These are phyloP conservation scores for Syndactyla subalaris DNA, from an alignment of 2,797 vertebrate genomes.

Conservation along the genomic window DNA sequence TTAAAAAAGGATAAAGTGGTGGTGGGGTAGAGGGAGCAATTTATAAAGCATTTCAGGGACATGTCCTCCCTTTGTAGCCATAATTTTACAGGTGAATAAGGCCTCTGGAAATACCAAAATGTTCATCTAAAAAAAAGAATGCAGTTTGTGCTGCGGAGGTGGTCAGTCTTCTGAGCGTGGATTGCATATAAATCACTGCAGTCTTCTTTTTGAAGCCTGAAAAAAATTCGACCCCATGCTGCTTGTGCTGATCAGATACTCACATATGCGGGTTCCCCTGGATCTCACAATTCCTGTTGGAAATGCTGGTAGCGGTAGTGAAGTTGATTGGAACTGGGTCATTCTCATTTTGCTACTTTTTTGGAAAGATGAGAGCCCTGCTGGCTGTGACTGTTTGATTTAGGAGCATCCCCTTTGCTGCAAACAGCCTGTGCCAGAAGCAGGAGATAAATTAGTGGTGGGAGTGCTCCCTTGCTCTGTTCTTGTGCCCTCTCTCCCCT, in stretches of 20 bases:
- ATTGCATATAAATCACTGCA: not conserved
- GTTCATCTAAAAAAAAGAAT: not conserved
- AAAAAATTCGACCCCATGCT: not conserved
- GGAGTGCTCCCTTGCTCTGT: not conserved
- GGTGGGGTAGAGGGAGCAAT: not conserved
- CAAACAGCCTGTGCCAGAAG: conserved; percentile 3
- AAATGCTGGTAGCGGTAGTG: not conserved
- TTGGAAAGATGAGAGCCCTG: not conserved
- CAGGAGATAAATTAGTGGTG: conserved; percentile 43
- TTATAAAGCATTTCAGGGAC: not conserved
- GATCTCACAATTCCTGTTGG: not conserved
- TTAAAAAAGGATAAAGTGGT: not conserved
- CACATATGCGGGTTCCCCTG: not conserved
- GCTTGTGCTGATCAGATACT: conserved; percentile 1
- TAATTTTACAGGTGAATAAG: not conserved
- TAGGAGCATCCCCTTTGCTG: conserved; percentile 37
- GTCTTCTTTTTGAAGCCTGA: not conserved
- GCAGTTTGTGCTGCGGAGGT: not conserved
- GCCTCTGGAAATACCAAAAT: not conserved
- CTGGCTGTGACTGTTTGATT: conserved; percentile 40
- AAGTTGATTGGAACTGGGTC: conserved; percentile 37
- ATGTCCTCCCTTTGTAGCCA: fast-evolving
- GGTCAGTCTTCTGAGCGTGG: not conserved
- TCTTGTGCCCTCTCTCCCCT: conserved; percentile 9
- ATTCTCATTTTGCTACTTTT: conserved; percentile 36